Base-by-base conservation (phyloP, 2,888 invertebrate species). In the Cephus rjabovi region DNA sequence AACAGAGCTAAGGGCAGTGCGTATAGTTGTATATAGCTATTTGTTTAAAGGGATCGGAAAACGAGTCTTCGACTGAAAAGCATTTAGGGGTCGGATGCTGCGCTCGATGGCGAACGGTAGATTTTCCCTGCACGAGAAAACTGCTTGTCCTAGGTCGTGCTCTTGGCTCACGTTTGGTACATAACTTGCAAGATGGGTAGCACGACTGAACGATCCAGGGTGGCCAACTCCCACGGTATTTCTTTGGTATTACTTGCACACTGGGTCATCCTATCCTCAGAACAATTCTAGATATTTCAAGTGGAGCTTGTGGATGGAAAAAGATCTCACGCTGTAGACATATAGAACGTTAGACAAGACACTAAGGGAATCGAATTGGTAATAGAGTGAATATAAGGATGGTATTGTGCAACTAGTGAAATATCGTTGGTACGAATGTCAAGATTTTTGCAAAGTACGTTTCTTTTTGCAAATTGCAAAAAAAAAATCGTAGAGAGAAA, bases 131-230 rank as follows among this genome's bases (percentile, higher is more conserved):
- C 2, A 71, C 31, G 75, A 77, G 81, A 75, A 79, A 83, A 84
- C 81, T 81, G 81, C 81, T 85, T 83, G 86, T 84, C 84, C 83
- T 86, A 84, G 85, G 86, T 86, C 84, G 83, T 77, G 83, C 75
- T 83, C 79, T 75, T 75, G 80, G 81, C 82, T 86, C 87, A 87
- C 87, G 87, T 85, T 82, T 84, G 81, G 80, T 83, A 83, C 84
- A 87, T 87, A 87, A 87, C 87, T 87, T 82, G 84, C 83, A 80
- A 76, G 81, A 78, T 78, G 80, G 76, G 79, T 74, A 78, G 76
- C 77, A 75, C 69, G 56, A 76, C 75, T 73, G 73, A 75, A 79
- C 77, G 71, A 69, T 70, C 77, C 76, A 70, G 68, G 69, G 68
- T 75, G 73, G 77, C 79, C 76, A 73, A 68, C 15, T 74, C 76